Percentiles rank a stretch among this genome's conserved stretches.
Evolutionary conservation across 2,113 vertebrate genomes (phyloP).

Genomic region (Dasyprocta punctata): DNA sequence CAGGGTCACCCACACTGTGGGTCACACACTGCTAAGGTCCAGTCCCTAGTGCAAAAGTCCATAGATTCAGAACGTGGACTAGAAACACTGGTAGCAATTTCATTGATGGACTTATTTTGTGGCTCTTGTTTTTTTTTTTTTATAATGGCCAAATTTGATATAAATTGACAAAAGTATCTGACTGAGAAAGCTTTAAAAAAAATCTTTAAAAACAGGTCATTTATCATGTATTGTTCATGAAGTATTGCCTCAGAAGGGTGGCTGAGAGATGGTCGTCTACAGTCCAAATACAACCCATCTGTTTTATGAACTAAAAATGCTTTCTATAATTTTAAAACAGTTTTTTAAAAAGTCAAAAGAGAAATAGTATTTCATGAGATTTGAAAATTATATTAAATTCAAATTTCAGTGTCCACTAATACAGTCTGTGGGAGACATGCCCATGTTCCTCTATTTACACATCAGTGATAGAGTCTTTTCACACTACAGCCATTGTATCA

Average conservation of each 20-base stretch:
- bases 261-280: not conserved
- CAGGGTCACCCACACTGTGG: not conserved
- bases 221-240: not conserved
- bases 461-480: not conserved
- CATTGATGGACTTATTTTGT: not conserved
- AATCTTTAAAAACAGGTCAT: not conserved
- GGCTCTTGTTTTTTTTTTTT: not conserved
- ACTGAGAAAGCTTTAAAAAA: constrained; percentile 5
- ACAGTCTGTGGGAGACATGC: not conserved
- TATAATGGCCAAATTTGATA: not conserved
- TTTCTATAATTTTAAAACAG: not conserved
- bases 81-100: not conserved
- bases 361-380: not conserved
- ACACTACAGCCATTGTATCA: fast-evolving
- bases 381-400: not conserved
- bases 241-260: not conserved
- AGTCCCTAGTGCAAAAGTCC: not conserved
- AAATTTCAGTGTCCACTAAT: not conserved
- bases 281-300: not conserved
- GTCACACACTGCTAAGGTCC: not conserved
- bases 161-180: not conserved
- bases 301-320: not conserved
- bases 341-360: not conserved
- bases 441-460: not conserved
- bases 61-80: not conserved